Evolutionary conservation across 2,888 invertebrate species (phyloP).

Genomic region (Pachymerium ferrugineum): DNA sequence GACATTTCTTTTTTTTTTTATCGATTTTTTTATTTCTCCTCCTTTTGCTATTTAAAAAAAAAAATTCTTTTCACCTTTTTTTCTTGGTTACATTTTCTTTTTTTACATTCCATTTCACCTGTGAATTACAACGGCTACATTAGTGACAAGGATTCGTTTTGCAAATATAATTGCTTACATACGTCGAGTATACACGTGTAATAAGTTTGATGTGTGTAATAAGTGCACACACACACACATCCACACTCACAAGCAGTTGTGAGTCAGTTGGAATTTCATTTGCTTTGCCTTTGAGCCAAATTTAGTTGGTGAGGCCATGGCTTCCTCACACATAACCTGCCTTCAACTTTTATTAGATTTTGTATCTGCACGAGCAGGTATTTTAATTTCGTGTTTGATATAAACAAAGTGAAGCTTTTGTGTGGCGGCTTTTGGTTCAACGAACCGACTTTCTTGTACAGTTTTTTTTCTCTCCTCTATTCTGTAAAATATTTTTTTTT

Average conservation of each 20-base stretch:
- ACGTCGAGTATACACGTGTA: no score
- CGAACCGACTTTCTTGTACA: not conserved
- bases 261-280: slow-evolving; percentile 25
- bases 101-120: no score
- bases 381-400: slow-evolving; percentile 24
- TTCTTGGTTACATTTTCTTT: no score
- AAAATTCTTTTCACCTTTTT: no score
- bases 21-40: no score
- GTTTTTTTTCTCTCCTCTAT: no score
- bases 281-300: slow-evolving; percentile 27
- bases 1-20: no score
- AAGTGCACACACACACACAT: slow-evolving; percentile 17
- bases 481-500: no score
- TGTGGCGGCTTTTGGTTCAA: slow-evolving; percentile 7
- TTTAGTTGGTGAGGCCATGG: not conserved
- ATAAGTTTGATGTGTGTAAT: slow-evolving; percentile 6
- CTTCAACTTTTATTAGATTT: slow-evolving; percentile 27
- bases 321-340: not conserved
- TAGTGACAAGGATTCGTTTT: slow-evolving; percentile 13
- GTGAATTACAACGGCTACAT: not conserved
- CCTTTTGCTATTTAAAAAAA: no score
- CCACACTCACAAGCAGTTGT: no score
- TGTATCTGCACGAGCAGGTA: slow-evolving; percentile 1
- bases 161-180: slow-evolving; percentile 1
- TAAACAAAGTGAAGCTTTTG: slow-evolving; percentile 22